phyloP scores from a whole-genome alignment of 2,797 vertebrate genomes.

The Hydrophis major region DNA sequence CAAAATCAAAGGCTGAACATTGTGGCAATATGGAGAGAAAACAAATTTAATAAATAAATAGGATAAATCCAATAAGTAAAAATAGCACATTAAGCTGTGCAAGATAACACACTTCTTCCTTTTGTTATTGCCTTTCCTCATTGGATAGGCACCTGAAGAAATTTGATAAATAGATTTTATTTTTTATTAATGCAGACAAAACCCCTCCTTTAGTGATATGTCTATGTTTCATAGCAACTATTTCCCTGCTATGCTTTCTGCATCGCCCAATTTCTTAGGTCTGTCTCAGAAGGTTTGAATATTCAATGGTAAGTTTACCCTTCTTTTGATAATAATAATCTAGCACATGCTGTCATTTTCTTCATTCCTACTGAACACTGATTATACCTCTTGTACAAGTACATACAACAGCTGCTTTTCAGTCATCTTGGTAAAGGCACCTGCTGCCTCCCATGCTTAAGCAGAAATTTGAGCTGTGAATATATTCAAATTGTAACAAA shows the following conservation, averaged over 20 bases:
- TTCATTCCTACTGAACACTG: background rate
- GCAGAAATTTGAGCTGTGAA: slow-evolving; percentile 4
- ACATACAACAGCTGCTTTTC: background rate
- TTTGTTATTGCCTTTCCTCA: background rate
- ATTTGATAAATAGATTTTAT: background rate
- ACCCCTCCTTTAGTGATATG: background rate
- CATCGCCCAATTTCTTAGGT: slow-evolving; percentile 15
- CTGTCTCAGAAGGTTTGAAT: background rate
- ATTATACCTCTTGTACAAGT: slow-evolving; percentile 32
- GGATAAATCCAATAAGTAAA: background rate
- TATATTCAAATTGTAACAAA: slow-evolving; percentile 2
- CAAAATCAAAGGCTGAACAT: background rate
- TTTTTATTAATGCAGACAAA: fast-evolving
- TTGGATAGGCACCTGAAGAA: background rate
- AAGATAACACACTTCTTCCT: background rate
- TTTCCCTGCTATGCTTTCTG: background rate
- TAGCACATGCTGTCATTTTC: slow-evolving; percentile 28
- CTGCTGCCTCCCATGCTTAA: slow-evolving; percentile 20
- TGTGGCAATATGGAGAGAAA: background rate
- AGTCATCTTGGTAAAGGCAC: slow-evolving; percentile 12
- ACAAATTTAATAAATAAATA: background rate
- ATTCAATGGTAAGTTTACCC: slow-evolving; percentile 32
- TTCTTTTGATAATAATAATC: slow-evolving; percentile 45
- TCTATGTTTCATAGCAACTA: background rate
- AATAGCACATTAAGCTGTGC: background rate